phyloP scores from a whole-genome alignment of 2,797 vertebrate genomes.

The Notamacropus eugenii region DNA sequence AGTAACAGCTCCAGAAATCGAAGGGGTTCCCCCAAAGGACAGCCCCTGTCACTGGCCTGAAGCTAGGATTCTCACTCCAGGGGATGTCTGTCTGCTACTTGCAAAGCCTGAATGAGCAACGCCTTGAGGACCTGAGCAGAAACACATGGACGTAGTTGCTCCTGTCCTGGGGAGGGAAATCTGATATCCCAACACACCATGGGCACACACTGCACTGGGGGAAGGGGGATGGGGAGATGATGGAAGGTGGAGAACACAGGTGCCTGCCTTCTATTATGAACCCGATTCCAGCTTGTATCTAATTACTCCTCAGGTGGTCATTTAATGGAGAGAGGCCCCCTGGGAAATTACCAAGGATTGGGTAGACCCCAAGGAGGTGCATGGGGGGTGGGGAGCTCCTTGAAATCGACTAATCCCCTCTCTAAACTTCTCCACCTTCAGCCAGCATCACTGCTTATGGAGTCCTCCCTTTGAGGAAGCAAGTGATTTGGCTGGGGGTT shows the following conservation, averaged over 20 bases:
- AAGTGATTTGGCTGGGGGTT: constrained; percentile 65
- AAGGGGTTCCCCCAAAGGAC: not conserved
- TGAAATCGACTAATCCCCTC: not conserved
- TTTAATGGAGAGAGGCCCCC: not conserved
- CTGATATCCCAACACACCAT: not conserved
- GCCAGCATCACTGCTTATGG: not conserved
- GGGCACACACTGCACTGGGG: not conserved
- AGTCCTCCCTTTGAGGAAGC: constrained; percentile 69
- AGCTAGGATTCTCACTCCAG: not conserved
- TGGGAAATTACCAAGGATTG: not conserved
- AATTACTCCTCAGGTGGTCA: not conserved
- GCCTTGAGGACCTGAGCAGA: not conserved
- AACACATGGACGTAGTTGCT: not conserved
- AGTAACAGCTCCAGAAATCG: not conserved
- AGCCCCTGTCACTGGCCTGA: not conserved
- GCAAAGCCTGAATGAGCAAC: not conserved
- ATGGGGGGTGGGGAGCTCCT: not conserved
- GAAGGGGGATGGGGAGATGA: not conserved
- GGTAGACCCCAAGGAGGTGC: not conserved
- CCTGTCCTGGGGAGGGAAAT: not conserved
- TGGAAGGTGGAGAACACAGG: not conserved
- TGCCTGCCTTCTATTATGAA: not conserved
- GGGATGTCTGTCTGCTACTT: not conserved
- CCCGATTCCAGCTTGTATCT: not conserved
- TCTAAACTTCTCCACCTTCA: not conserved